phyloP scores from a whole-genome alignment of 2,888 invertebrate species.

The Bimastos eiseni region DNA sequence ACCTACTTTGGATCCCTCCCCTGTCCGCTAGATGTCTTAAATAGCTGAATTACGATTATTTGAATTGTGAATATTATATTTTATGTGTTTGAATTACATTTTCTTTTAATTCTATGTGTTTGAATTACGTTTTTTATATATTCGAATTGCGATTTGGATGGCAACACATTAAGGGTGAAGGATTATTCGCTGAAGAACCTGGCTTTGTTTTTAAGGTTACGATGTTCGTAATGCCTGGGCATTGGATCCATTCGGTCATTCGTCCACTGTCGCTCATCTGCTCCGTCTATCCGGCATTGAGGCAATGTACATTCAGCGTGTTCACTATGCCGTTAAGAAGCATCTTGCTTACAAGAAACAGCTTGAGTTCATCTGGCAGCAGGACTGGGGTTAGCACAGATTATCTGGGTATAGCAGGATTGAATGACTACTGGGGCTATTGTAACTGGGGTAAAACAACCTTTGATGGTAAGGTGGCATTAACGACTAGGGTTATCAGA shows the following conservation, averaged over 20 bases:
- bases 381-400: conserved; percentile 67
- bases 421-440: background rate
- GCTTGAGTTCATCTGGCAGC: conserved; percentile 86
- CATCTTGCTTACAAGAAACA: conserved; percentile 75
- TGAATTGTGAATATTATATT: no score
- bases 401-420: background rate
- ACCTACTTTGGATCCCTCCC: no score
- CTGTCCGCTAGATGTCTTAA: no score
- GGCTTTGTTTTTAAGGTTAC: conserved; percentile 31
- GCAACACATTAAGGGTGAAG: background rate
- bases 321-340: conserved; percentile 78
- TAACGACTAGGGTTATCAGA: background rate
- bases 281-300: conserved; percentile 38
- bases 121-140: no score
- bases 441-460: background rate
- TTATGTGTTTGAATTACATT: no score
- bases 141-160: no score
- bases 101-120: no score
- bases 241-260: conserved; percentile 45
- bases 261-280: conserved; percentile 41
- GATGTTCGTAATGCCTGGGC: conserved; percentile 39
- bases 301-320: conserved; percentile 41
- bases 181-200: background rate
- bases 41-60: no score
- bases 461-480: background rate